phyloP scores from a whole-genome alignment of 2,888 invertebrate genomes.

The Patella depressa region DNA sequence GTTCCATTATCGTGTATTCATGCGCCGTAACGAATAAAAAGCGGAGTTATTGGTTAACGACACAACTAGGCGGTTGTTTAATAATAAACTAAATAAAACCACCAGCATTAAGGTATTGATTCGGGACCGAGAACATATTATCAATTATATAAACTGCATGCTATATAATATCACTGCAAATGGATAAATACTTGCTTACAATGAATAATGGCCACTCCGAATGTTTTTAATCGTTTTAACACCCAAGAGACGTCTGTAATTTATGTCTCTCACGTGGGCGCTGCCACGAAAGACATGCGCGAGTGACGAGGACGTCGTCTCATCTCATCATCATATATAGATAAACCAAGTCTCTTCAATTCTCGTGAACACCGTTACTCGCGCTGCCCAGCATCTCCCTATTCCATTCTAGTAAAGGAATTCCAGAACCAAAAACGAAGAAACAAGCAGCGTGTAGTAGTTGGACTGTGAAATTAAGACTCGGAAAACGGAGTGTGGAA shows the following conservation, averaged over 20 bases:
- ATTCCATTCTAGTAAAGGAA: neutral
- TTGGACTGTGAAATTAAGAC: constrained; percentile 8
- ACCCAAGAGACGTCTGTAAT: neutral
- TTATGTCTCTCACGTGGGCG: constrained; percentile 8
- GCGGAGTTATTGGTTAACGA: no score
- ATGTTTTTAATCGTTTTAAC: constrained; percentile 4
- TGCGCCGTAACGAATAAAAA: no score
- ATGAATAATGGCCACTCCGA: neutral
- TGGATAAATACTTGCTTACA: neutral
- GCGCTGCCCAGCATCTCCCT: constrained; percentile 2
- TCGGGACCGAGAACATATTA: no score
- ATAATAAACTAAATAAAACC: no score
- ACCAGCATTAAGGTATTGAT: no score
- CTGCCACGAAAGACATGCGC: constrained; percentile 7
- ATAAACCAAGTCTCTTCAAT: constrained; percentile 12
- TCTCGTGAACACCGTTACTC: constrained; percentile 7
- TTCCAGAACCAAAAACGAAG: neutral
- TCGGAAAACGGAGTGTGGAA: neutral
- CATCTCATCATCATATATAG: constrained; percentile 13
- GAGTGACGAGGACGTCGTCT: constrained; percentile 9
- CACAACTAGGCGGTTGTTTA: no score
- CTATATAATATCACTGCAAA: neutral
- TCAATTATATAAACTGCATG: no score
- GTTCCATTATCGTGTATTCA: no score
- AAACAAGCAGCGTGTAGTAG: constrained; percentile 9